Base-by-base conservation (phyloP, 2,113 vertebrate genomes). In the Puffinus mauretanicus region DNA sequence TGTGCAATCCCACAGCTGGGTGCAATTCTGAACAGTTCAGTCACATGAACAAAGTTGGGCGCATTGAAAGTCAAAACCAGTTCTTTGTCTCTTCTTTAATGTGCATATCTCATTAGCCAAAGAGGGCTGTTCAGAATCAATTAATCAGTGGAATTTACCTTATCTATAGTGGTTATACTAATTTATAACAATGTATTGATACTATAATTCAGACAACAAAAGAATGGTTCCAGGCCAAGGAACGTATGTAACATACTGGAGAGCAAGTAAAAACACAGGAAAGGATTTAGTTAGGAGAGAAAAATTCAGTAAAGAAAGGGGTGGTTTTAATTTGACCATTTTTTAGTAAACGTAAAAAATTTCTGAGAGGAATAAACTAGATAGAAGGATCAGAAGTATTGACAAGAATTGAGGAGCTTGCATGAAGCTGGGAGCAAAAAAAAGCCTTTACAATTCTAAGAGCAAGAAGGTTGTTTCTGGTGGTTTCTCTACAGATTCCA, bases 221-320 rank as follows among this genome's bases (percentile, higher is more conserved):
- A 6, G 9, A 40, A 44, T 20, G 16, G 20, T 76, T 85, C 29
- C 40, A 88, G 66, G 25, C 9, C 30, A 61, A 66, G 32, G 25
- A 76, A 86, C 0, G 0, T 20, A 47, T 11, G 16, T 34, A 46
- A 11, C 18, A 25, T 11, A 25, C 2, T 52, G 42, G 4, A 72
- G 2, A 93, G 29, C 17, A 76, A 79, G 10, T 54, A 22, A 89
- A 88, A 90, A 69, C 8, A 82, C 4, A 73, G 6, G 15, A 64
- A 64, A 89, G 2, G 24, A 77, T 44, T 87, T 40, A 75, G 25
- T 65, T 44, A 55, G 40, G 22, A 13, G 14, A 40, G 20, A 81
- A 91, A 58, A 58, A 47, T 2, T 46, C 13, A 22, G 21, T 54
- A 42, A 44, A 84, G 24, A 44, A 77, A 64, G 13, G 3, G 8